Evolutionary conservation across 2,113 vertebrate species (phyloP).

Genomic region (Myiopsitta monachus): DNA sequence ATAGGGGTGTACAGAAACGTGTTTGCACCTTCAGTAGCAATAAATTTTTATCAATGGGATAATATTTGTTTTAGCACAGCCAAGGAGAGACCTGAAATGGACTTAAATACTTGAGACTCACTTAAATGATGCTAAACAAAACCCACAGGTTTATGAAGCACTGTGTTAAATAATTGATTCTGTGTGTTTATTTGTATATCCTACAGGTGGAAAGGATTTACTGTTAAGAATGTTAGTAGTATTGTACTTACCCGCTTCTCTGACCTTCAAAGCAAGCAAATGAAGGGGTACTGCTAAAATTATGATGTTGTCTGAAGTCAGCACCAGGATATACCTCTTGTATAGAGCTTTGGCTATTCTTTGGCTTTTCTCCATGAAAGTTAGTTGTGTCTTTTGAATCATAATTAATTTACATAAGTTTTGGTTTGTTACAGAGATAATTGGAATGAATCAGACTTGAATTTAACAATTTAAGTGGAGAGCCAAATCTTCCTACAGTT

Average conservation of each 20-base stretch:
- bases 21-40: neutral
- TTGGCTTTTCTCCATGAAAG: neutral
- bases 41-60: neutral
- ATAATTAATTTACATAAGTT: neutral
- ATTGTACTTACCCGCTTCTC: neutral
- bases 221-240: neutral
- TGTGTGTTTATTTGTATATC: neutral
- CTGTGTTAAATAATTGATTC: neutral
- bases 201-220: neutral
- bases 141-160: neutral
- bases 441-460: neutral
- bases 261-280: neutral
- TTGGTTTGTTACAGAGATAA: neutral
- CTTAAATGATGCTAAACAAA: neutral
- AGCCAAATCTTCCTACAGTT: neutral
- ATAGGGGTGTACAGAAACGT: neutral
- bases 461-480: neutral
- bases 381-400: neutral
- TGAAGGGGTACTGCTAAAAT: neutral
- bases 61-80: neutral
- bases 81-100: neutral
- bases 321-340: neutral
- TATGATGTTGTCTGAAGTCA: neutral
- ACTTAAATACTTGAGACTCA: neutral
- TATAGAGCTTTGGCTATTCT: neutral